These are phyloP conservation scores for Saimiri boliviensis DNA, from an alignment of 2,113 vertebrate species.

Conservation along the genomic window DNA sequence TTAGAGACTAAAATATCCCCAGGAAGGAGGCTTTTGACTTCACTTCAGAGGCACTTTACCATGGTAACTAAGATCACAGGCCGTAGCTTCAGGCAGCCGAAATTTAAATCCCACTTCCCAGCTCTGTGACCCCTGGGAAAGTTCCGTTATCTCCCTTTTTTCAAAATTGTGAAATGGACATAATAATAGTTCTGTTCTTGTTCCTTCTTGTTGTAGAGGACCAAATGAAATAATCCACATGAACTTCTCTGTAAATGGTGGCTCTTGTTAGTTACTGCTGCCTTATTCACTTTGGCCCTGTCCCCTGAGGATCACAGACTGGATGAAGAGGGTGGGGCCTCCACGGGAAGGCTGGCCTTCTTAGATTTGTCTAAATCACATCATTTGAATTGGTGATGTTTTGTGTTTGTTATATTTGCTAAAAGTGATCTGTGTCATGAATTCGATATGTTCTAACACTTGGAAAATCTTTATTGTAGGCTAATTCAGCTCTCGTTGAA, in stretches of 20 bases:
- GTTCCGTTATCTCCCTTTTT: slow-evolving; percentile 33
- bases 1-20: not conserved
- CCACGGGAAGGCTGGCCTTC: not conserved
- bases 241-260: not conserved
- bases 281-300: not conserved
- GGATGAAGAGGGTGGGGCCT: not conserved
- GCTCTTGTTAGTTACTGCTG: not conserved
- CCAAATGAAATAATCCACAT: not conserved
- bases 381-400: not conserved
- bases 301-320: not conserved
- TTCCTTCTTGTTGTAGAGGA: not conserved
- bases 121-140: not conserved
- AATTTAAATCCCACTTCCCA: not conserved
- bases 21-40: slow-evolving; percentile 14
- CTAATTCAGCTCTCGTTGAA: slow-evolving; percentile 90
- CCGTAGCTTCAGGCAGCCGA: not conserved
- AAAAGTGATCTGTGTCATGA: slow-evolving; percentile 27
- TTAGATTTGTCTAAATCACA: slow-evolving; percentile 12
- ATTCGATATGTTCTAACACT: slow-evolving; percentile 56
- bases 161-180: slow-evolving; percentile 25
- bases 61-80: not conserved
- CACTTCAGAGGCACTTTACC: not conserved
- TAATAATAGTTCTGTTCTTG: not conserved
- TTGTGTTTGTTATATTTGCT: slow-evolving; percentile 10
- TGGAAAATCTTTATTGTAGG: slow-evolving; percentile 84